phyloP scores from a whole-genome alignment of 2,797 vertebrate species.

The Siniperca obscura region DNA sequence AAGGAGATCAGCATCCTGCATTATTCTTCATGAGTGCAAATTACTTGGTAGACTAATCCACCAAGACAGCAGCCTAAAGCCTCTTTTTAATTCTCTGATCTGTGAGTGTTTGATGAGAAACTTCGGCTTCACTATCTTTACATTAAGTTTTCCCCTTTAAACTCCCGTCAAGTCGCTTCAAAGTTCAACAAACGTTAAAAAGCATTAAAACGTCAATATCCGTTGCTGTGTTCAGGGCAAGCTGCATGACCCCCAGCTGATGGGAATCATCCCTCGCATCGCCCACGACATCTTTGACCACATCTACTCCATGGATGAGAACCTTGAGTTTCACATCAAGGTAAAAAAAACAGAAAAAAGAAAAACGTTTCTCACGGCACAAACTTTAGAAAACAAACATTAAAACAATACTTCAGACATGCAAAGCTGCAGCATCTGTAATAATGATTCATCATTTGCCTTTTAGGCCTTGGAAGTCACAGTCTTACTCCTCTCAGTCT shows the following conservation, averaged over 20 bases:
- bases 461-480: not conserved
- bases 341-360: slow-evolving; percentile 67
- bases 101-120: not conserved
- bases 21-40: not conserved
- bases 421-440: not conserved
- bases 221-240: slow-evolving; percentile 86
- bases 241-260: slow-evolving; percentile 91
- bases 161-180: not conserved
- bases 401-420: not conserved
- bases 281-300: slow-evolving; percentile 95
- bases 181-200: no score
- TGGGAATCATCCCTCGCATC: slow-evolving; percentile 96
- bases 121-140: not conserved
- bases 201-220: not conserved
- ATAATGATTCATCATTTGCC: not conserved
- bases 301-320: slow-evolving; percentile 98
- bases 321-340: slow-evolving; percentile 97
- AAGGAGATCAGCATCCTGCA: not conserved
- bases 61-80: not conserved
- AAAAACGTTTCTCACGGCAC: not conserved
- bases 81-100: slow-evolving; percentile 28
- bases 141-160: not conserved
- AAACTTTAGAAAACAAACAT: not conserved
- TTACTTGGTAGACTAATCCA: slow-evolving; percentile 7
- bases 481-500: no score